phyloP scores from a whole-genome alignment of 2,797 vertebrate genomes.

The Antrozous pallidus region DNA sequence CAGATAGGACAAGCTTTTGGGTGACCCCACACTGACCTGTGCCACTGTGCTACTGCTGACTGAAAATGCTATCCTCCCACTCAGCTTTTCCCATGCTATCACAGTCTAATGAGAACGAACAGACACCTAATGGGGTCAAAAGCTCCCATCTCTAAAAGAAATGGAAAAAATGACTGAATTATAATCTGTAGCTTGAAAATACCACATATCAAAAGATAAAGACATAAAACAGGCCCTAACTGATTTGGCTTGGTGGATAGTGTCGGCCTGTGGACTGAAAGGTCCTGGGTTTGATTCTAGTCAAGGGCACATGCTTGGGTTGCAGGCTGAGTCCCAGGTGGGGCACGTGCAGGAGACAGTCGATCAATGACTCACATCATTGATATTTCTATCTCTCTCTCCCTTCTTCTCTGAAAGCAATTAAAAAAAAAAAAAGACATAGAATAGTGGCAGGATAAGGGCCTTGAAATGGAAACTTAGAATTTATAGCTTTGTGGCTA shows the following conservation, averaged over 20 bases:
- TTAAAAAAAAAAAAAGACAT: background rate
- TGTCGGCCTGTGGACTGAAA: no score
- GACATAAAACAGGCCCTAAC: background rate
- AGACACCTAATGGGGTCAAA: background rate
- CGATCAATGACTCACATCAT: no score
- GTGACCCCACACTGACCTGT: background rate
- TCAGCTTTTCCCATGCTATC: background rate
- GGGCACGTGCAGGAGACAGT: no score
- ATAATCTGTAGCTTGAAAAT: background rate
- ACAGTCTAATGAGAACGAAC: background rate
- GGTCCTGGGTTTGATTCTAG: no score
- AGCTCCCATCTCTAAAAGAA: background rate
- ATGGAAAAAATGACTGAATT: background rate
- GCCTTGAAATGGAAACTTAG: background rate
- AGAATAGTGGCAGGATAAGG: background rate
- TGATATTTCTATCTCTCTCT: no score
- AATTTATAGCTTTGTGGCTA: background rate
- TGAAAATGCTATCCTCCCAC: background rate
- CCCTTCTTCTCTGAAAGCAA: no score
- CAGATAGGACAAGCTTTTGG: background rate
- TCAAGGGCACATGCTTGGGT: no score
- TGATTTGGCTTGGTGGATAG: no score
- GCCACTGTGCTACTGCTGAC: background rate
- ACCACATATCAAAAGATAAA: background rate
- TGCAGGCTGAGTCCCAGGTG: no score